Evolutionary conservation across 2,888 invertebrate species (phyloP), one percentile per base, ranked within the genome.

Genomic region (Chironomus riparius): DNA sequence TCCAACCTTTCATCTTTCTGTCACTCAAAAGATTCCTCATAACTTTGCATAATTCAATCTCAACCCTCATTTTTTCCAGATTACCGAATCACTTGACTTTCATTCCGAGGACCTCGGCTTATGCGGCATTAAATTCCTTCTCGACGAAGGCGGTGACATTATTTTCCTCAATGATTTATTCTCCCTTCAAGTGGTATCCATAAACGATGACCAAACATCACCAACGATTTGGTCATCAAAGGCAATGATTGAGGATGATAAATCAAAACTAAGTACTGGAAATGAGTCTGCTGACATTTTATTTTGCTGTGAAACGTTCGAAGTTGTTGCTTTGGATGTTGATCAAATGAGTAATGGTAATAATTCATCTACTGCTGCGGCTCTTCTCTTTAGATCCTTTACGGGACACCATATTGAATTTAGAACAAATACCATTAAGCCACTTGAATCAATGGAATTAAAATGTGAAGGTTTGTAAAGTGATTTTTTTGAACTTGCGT

Each of bases 271-370:
- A 18, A 74, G 74, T 22, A 78, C 74, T n/a, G 78, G 76, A 68
- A 77, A 78, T 28, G 81, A 82, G 74, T 81, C 83, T 75, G 83
- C 83, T 3, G 84, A 88, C 80, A 88, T 89, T 47, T 83, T 90
- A 79, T 90, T 90, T 81, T 87, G 86, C 80, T 90, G 89, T 83
- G 89, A 90, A 82, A 89, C 89, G n/a, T 90, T 88, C 81, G 89
- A 90, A 83, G 83, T 85, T 10, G 83, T 86, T 78, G 82, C 81
- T 77, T 72, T 77, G 47, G 72, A 72, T 21, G 50, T 50, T 6
- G 6, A 22, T 6, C 81, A 82, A 79, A 38, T 38, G 38, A 10
- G 38, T 38, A 38, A 38, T 38, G 18, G 76, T 12, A 74, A 38
- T 38, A 38, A 38, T 38, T 10, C 38, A 38, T 38, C 4, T 38